phyloP scores from a whole-genome alignment of 2,797 vertebrate genomes.

The Thamnophis elegans region DNA sequence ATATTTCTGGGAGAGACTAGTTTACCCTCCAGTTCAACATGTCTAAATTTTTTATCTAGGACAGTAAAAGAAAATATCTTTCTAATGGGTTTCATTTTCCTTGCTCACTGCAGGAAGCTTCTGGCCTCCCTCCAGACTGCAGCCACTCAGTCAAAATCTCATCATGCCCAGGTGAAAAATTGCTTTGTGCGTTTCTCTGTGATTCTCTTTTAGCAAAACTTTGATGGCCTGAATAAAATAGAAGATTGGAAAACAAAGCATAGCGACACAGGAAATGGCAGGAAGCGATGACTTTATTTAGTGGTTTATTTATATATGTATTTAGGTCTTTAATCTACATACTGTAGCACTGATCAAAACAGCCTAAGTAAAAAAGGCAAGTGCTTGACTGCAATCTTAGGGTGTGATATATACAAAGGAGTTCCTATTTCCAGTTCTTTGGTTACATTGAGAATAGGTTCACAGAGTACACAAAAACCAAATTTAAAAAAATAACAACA shows the following conservation, averaged over 20 bases:
- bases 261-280: not conserved
- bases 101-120: constrained; percentile 5
- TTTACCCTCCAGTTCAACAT: not conserved
- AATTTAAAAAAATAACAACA: not conserved
- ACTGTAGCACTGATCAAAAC: not conserved
- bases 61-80: constrained; percentile 16
- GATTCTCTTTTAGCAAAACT: constrained; percentile 3
- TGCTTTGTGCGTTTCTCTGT: constrained; percentile 8
- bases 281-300: not conserved
- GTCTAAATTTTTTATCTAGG: not conserved
- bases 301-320: not conserved
- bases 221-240: constrained; percentile 5
- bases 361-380: not conserved
- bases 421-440: not conserved
- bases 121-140: not conserved
- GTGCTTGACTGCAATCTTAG: not conserved
- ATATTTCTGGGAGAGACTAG: not conserved
- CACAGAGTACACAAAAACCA: not conserved
- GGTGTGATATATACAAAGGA: not conserved
- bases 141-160: constrained; percentile 26
- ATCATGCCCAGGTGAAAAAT: constrained; percentile 25
- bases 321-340: not conserved
- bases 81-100: constrained; percentile 14
- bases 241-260: constrained; percentile 23
- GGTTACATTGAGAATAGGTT: not conserved